A percentile compares a stretch with the other conserved stretches of the same genome.
phyloP scores from a whole-genome alignment of 2,888 invertebrate species.

The Globia sparganii region DNA sequence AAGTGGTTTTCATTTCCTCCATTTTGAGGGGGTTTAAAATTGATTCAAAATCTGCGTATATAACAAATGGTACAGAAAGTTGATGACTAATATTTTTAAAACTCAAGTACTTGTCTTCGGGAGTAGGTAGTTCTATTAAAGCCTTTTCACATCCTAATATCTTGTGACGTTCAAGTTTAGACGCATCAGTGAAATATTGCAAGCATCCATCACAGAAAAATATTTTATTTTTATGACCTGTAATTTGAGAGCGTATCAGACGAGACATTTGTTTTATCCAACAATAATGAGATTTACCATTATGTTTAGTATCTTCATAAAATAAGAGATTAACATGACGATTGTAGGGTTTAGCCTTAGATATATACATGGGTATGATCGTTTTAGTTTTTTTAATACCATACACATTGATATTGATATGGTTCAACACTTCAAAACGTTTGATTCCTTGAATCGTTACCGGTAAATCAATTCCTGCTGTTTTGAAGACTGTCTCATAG shows the following conservation, averaged over 20 bases:
- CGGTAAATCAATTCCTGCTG: slow-evolving; percentile 19
- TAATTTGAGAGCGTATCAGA: slow-evolving; percentile 6
- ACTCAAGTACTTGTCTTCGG: slow-evolving; percentile 15
- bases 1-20: neutral
- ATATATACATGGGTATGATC: slow-evolving; percentile 6
- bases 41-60: slow-evolving; percentile 1
- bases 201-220: slow-evolving; percentile 7
- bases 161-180: slow-evolving; percentile 11
- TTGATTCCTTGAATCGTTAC: slow-evolving; percentile 23
- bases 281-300: neutral
- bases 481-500: slow-evolving; percentile 7
- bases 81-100: slow-evolving; percentile 9
- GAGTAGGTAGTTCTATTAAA: neutral
- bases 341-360: neutral
- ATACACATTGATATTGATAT: slow-evolving; percentile 7
- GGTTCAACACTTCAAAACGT: neutral
- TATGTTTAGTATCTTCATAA: slow-evolving; percentile 4
- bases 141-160: too few relatives aligned
- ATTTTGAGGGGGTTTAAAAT: slow-evolving; percentile 6
- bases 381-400: slow-evolving; percentile 3
- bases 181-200: slow-evolving; percentile 8
- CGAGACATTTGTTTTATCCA: slow-evolving; percentile 5
- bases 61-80: slow-evolving; percentile 9
- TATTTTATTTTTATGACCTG: slow-evolving; percentile 1
- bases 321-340: slow-evolving; percentile 7